These are phyloP conservation scores for Macaca nemestrina DNA, from an alignment of 2,113 vertebrate species.

Conservation along the genomic window DNA sequence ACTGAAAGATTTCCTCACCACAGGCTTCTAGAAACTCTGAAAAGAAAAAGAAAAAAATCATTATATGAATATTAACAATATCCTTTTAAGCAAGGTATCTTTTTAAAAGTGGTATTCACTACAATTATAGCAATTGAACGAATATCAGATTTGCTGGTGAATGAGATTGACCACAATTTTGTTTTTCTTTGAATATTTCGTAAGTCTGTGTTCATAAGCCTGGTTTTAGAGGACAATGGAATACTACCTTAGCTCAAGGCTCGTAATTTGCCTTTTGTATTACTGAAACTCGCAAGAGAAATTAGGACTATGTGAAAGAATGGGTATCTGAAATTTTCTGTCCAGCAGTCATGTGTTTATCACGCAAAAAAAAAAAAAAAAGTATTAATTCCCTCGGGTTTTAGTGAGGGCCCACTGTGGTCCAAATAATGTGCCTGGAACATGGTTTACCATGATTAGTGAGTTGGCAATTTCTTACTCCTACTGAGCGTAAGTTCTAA, in stretches of 20 bases:
- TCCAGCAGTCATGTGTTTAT: background rate
- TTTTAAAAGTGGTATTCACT: conserved; percentile 65
- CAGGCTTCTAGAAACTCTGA: conserved; percentile 63
- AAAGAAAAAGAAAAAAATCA: conserved; percentile 45
- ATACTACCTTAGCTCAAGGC: background rate
- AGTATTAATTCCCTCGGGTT: background rate
- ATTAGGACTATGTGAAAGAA: conserved; percentile 10
- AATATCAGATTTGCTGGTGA: conserved; percentile 28
- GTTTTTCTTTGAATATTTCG: conserved; percentile 60
- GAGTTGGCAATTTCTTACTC: background rate
- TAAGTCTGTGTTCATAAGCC: conserved; percentile 59
- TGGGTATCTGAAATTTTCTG: background rate
- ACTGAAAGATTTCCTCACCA: conserved; percentile 56
- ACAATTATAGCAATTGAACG: conserved; percentile 65
- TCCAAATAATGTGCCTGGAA: background rate
- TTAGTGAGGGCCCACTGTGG: background rate
- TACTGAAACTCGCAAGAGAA: background rate
- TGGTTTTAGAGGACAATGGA: conserved; percentile 27
- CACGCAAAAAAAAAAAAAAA: background rate
- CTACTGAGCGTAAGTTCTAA: background rate
- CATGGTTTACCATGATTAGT: background rate
- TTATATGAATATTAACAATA: conserved; percentile 57
- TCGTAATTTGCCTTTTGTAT: conserved; percentile 30
- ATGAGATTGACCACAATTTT: conserved; percentile 67
- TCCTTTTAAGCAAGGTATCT: background rate